Base-by-base conservation (phyloP, 1,140 invertebrate genomes). In the Heterodera schachtii region DNA sequence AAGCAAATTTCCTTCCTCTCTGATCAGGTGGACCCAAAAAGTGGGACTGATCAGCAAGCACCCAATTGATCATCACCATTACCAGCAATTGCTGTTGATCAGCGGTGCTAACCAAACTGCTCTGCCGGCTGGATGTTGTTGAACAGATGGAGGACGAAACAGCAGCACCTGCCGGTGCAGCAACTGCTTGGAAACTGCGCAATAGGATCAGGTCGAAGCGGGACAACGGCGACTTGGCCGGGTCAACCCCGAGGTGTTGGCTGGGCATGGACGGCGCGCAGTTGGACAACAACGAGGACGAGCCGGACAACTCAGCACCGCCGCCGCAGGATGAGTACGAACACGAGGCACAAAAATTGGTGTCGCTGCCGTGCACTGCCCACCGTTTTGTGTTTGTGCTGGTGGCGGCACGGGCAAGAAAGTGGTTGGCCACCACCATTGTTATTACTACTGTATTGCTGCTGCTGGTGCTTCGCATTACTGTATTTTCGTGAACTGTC, bases 191-290 rank as follows among this genome's bases (percentile, higher is more conserved):
- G 44, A 84, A 71, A n/a, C 66, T 75, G 74, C 77, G 69, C 71
- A 81, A 52, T 6, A 82, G 57, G 44, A 82, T 82, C 76, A 75
- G 49, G 60, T 81, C 79, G 41, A 81, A 82, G 4, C 71, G 52
- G 73, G 78, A 71, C 44, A 82, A 74, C 31, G 44, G 52, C 46
- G 66, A 9, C 69, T 71, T 71, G 69, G 69, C 9, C 41, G 69
- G 41, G 31, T 71, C 69, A n/a, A 71, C 69, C 6, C 1, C 41
- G 41, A 71, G 69, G 43, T 64, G 57, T 19, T 13, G 11, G 19
- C 57, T 64, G 13, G 11, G 57, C 49, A 52, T 31, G 31, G 31
- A 31, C 31, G 31, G 31, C 31, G 31, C 31, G 31, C 31, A 64
- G 19, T 64, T 19, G 57, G 57, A 19, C 19, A 64, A 5, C 13